These are phyloP conservation scores for Ailurus styani DNA, from an alignment of 2,113 vertebrate species.

Conservation along the genomic window DNA sequence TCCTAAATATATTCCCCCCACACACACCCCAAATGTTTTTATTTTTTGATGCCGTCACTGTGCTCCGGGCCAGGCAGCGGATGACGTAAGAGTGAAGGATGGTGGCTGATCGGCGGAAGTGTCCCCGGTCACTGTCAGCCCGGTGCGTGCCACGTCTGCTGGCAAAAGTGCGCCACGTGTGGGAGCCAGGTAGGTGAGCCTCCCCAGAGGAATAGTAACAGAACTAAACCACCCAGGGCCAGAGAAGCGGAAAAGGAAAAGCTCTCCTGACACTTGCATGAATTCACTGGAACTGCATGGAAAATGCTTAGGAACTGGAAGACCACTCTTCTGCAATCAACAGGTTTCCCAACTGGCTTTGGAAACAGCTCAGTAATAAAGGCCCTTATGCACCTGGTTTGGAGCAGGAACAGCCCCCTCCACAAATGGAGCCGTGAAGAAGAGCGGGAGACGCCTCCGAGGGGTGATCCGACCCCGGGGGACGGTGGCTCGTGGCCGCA, in stretches of 20 bases:
- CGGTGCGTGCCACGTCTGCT: neutral
- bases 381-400: neutral
- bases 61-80: neutral
- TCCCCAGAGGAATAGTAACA: neutral
- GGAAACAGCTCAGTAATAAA: neutral
- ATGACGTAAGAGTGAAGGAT: neutral
- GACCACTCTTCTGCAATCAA: neutral
- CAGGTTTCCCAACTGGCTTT: neutral
- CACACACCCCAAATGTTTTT: neutral
- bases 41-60: neutral
- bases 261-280: neutral
- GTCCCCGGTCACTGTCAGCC: neutral
- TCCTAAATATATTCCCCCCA: neutral
- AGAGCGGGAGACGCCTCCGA: fast-evolving
- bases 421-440: neutral
- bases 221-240: neutral
- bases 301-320: neutral
- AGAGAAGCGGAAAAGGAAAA: neutral
- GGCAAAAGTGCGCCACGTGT: neutral
- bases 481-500: fast-evolving
- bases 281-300: neutral
- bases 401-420: neutral
- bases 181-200: neutral
- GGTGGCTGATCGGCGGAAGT: neutral
- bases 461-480: neutral